These are phyloP conservation scores for Herpetotheres cachinnans DNA, from an alignment of 2,113 vertebrate genomes.

Conservation along the genomic window DNA sequence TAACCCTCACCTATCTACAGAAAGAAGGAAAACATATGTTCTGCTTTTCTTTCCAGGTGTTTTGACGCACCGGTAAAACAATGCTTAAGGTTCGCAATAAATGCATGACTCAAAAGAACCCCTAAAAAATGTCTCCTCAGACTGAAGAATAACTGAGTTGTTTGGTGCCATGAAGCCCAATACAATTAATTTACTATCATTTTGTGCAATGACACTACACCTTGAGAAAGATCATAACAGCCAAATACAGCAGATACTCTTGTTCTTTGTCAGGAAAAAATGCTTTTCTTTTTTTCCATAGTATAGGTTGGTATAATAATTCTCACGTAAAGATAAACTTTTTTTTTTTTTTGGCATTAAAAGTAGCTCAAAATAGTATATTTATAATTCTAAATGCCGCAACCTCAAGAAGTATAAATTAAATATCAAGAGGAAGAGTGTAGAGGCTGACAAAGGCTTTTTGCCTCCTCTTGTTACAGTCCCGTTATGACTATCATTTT, in stretches of 20 bases:
- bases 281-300: rapidly evolving
- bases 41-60: not conserved
- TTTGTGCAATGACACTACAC: rapidly evolving
- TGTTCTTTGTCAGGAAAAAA: not conserved
- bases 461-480: not conserved
- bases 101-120: not conserved
- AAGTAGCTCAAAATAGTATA: not conserved
- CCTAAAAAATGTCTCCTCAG: not conserved
- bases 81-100: not conserved
- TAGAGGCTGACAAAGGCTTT: not conserved
- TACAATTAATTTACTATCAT: not conserved
- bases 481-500: not conserved
- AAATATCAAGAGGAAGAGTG: not conserved
- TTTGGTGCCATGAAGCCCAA: not conserved
- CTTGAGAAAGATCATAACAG: not conserved
- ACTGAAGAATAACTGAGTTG: not conserved
- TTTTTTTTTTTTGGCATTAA: not conserved
- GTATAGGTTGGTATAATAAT: not conserved
- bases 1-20: not conserved
- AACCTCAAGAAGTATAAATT: not conserved
- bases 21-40: not conserved
- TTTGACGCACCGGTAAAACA: not conserved
- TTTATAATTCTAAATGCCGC: not conserved
- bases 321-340: not conserved
- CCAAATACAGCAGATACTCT: not conserved